These are phyloP conservation scores for Serilophus lunatus DNA, from an alignment of 2,113 vertebrate species.

Conservation along the genomic window DNA sequence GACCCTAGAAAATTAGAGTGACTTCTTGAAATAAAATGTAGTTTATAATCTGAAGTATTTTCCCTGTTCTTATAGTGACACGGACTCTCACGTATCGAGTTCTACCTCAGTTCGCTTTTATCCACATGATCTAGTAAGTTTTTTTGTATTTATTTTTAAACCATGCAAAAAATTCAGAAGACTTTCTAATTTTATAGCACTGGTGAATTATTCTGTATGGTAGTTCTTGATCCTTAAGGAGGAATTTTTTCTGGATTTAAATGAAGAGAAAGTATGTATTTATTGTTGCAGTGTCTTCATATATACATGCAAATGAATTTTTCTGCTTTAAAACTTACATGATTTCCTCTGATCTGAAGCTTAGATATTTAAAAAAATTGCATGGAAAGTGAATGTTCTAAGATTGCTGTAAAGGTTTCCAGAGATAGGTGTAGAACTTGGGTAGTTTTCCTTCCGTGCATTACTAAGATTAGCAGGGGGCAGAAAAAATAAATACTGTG, in stretches of 20 bases:
- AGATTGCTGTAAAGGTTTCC: background rate
- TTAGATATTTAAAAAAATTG: background rate
- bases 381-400: background rate
- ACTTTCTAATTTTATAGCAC: background rate
- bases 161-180: slow-evolving; percentile 11
- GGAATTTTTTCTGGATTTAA: background rate
- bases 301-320: background rate
- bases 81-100: slow-evolving; percentile 98
- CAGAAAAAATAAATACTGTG: background rate
- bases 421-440: background rate
- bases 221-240: background rate
- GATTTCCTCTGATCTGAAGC: background rate
- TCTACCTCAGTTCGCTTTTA: slow-evolving; percentile 99
- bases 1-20: background rate
- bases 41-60: slow-evolving; percentile 66
- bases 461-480: background rate
- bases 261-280: background rate
- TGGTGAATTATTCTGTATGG: background rate
- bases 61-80: slow-evolving; percentile 86
- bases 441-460: background rate
- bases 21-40: slow-evolving; percentile 26
- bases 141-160: slow-evolving; percentile 36
- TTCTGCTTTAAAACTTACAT: background rate
- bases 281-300: background rate
- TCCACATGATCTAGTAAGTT: slow-evolving; percentile 98